Percentiles rank a stretch among this genome's conserved stretches.
Conservation (phyloP, 2,888 invertebrate genomes). For the Phragmatobia fuliginosa region DNA sequence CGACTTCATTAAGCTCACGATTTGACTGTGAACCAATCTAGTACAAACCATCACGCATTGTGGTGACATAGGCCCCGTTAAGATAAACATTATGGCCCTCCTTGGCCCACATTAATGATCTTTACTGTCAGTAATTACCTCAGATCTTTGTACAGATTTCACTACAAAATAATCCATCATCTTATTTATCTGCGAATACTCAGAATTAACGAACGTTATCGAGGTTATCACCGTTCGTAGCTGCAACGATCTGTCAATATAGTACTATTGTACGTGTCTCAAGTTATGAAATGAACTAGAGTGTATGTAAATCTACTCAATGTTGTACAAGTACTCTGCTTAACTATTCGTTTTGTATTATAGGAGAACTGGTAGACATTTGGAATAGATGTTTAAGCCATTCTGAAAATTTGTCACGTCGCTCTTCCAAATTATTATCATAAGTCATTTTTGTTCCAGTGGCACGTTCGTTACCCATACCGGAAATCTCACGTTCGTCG, state of each 20-base stretch:
- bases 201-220: constrained; percentile 11
- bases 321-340: no score
- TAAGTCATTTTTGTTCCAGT: constrained; percentile 62
- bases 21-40: background rate
- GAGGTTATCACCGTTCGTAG: background rate
- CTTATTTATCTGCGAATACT: constrained; percentile 10
- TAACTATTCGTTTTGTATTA: no score
- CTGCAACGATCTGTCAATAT: background rate
- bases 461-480: constrained; percentile 79
- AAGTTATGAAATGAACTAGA: background rate
- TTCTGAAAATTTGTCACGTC: no score
- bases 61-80: background rate
- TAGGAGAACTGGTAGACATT: no score
- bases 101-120: constrained; percentile 9
- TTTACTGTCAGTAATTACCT: constrained; percentile 11
- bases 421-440: no score
- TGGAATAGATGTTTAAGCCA: no score
- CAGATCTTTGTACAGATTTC: constrained; percentile 17
- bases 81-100: constrained; percentile 2
- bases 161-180: background rate
- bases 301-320: no score
- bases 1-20: background rate
- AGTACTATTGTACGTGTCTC: background rate
- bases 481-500: constrained; percentile 80
- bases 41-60: background rate